These are phyloP conservation scores for Microchirus variegatus DNA, from an alignment of 2,797 vertebrate genomes.

Conservation along the genomic window DNA sequence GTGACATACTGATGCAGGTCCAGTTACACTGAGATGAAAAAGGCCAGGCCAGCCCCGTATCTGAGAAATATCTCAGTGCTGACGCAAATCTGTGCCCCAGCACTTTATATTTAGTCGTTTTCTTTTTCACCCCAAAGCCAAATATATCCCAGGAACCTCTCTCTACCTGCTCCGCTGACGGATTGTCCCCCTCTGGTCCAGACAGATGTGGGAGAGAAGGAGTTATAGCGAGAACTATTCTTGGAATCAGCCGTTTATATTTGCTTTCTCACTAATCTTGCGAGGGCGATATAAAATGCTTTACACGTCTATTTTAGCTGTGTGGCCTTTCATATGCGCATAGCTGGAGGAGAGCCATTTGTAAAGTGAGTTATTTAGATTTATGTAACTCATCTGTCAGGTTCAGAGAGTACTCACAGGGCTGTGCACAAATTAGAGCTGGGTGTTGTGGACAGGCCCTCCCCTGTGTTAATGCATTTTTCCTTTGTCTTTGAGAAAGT, in stretches of 20 bases:
- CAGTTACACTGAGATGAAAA: slow-evolving; percentile 69
- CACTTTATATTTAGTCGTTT: slow-evolving; percentile 68
- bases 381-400: slow-evolving; percentile 36
- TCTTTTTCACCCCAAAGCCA: slow-evolving; percentile 49
- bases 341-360: slow-evolving; percentile 25
- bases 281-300: slow-evolving; percentile 47
- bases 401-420: slow-evolving; percentile 5
- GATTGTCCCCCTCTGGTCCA: slow-evolving; percentile 51
- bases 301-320: slow-evolving; percentile 44
- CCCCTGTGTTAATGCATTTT: not conserved
- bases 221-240: slow-evolving; percentile 60
- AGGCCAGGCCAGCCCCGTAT: slow-evolving; percentile 71
- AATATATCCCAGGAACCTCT: slow-evolving; percentile 60
- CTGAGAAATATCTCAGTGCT: slow-evolving; percentile 70
- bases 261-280: slow-evolving; percentile 59
- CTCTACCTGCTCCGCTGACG: slow-evolving; percentile 61
- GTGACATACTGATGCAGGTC: slow-evolving; percentile 72
- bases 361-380: slow-evolving; percentile 37
- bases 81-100: slow-evolving; percentile 61
- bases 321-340: slow-evolving; percentile 11
- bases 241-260: slow-evolving; percentile 60
- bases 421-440: slow-evolving; percentile 1
- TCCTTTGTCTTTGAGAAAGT: not conserved
- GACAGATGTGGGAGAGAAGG: slow-evolving; percentile 58
- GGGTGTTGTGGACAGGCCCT: not conserved